These are phyloP conservation scores for Epizoanthus ramosus DNA, from an alignment of 92 coral and sea anemone genomes.

Conservation along the genomic window DNA sequence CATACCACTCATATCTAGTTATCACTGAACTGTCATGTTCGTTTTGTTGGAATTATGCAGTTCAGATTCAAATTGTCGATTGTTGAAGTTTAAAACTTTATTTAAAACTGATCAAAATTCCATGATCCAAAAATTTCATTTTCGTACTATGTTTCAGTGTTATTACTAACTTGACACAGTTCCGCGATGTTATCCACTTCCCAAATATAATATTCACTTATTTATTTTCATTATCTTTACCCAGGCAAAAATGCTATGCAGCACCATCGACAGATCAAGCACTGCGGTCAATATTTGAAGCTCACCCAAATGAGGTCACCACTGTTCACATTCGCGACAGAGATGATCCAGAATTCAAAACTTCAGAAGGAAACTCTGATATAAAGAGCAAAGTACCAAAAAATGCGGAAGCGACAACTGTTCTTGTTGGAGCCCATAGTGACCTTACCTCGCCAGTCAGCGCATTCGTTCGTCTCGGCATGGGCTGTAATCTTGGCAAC, in stretches of 20 bases:
- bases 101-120: no score
- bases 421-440: conserved; percentile 82
- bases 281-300: not conserved
- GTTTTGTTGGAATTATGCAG: no score
- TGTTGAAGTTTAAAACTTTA: no score
- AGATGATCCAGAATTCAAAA: conserved; percentile 17
- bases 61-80: no score
- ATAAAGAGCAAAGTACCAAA: conserved; percentile 72
- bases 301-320: not conserved
- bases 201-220: not conserved
- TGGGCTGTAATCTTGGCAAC: conserved; percentile 87
- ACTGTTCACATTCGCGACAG: conserved; percentile 2
- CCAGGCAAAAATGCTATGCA: not conserved
- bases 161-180: no score
- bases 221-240: not conserved
- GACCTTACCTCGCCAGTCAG: conserved; percentile 65
- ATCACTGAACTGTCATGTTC: no score
- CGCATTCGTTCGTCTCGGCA: conserved; percentile 84
- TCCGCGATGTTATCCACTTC: no score
- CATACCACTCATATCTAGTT: no score
- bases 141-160: no score
- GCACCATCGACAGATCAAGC: not conserved
- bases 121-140: no score
- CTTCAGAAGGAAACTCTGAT: conserved; percentile 48
- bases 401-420: conserved; percentile 92